Evolutionary conservation across 2,113 vertebrate species (phyloP).

Genomic region (Plotosus lineatus): DNA sequence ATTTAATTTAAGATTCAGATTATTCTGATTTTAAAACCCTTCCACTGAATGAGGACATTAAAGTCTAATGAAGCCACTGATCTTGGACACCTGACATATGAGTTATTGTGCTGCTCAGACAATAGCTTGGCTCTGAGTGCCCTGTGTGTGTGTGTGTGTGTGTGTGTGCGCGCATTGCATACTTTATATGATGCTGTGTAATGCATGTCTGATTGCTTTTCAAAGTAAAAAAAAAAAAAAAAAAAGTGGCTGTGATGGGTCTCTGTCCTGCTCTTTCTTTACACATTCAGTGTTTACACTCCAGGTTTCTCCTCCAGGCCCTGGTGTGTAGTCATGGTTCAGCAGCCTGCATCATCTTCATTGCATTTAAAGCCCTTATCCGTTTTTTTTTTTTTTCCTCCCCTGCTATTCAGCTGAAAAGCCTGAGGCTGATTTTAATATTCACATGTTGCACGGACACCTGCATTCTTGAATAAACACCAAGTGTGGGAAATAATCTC

Average conservation of each 20-base stretch:
- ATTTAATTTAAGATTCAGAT: too few species aligned
- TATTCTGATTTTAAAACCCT: neutral
- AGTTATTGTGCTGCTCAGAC: slow-evolving; percentile 35
- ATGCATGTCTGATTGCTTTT: neutral
- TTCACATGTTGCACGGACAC: neutral
- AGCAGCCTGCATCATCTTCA: neutral
- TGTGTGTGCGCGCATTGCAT: too few species aligned
- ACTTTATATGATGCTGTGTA: slow-evolving; percentile 1
- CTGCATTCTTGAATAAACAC: neutral
- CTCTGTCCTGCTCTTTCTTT: neutral
- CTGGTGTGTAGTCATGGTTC: neutral
- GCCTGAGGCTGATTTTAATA: neutral
- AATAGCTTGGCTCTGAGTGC: slow-evolving; percentile 2
- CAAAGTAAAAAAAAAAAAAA: too few species aligned
- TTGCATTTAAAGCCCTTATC: neutral
- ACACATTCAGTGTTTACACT: neutral
- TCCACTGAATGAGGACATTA: neutral
- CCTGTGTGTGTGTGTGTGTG: too few species aligned
- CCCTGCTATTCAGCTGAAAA: neutral
- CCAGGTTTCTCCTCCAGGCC: neutral
- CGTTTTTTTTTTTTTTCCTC: too few species aligned
- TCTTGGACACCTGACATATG: neutral
- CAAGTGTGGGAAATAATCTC: neutral
- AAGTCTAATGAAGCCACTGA: neutral
- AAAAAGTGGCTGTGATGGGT: neutral